These are phyloP conservation scores for Drosophila santomea DNA, from an alignment of 1,140 invertebrate species.

Conservation along the genomic window DNA sequence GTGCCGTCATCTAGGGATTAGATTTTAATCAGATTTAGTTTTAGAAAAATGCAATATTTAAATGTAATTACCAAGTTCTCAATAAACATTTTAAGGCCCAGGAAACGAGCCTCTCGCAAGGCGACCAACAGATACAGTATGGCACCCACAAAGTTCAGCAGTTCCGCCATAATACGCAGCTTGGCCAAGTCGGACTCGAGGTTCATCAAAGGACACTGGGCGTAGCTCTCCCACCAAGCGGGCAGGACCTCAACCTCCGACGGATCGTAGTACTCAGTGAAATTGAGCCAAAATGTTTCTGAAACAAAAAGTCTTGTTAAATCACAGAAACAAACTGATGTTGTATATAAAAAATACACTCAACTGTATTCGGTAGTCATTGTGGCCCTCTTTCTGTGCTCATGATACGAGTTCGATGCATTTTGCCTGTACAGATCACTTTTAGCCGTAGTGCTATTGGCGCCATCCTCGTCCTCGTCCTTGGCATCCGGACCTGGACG, in stretches of 20 bases:
- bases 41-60: neutral
- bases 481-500: conserved; percentile 89
- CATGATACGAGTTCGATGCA: conserved; percentile 1
- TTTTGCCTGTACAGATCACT: conserved; percentile 53
- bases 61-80: conserved; percentile 91
- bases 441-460: conserved; percentile 47
- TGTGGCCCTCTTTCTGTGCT: conserved; percentile 53
- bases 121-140: conserved; percentile 93
- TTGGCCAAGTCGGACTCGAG: conserved; percentile 78
- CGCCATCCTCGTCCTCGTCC: conserved; percentile 70
- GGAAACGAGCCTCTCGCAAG: conserved; percentile 91
- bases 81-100: conserved; percentile 95
- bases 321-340: too few species aligned
- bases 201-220: conserved; percentile 83
- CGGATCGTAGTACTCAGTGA: conserved; percentile 82
- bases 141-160: conserved; percentile 90
- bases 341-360: neutral
- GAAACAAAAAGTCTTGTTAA: neutral
- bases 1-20: conserved; percentile 90
- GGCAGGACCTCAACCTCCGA: conserved; percentile 68
- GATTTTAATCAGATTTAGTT: neutral
- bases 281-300: conserved; percentile 83
- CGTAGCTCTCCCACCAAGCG: conserved; percentile 83
- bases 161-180: conserved; percentile 89
- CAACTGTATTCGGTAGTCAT: conserved; percentile 66